Percentiles rank a stretch among this genome's conserved stretches.
These are phyloP conservation scores for Tyrannus savana DNA, from an alignment of 2,113 vertebrate species.

Conservation along the genomic window DNA sequence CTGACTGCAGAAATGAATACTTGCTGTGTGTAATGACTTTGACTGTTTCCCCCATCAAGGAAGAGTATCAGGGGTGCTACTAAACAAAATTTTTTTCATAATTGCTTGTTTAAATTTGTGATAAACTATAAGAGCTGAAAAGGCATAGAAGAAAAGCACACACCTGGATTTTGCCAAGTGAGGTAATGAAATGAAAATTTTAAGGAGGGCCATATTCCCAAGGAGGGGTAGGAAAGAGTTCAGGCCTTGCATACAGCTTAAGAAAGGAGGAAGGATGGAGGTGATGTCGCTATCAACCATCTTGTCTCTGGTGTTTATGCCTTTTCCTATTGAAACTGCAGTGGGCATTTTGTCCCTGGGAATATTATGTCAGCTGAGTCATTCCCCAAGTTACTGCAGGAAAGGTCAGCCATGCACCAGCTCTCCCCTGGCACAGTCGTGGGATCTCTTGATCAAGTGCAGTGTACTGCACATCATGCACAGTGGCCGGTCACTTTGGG, in stretches of 20 bases:
- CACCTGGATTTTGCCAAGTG: neutral
- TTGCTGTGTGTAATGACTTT: neutral
- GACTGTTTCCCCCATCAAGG: neutral
- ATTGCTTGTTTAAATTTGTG: neutral
- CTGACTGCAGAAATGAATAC: neutral
- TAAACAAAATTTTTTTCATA: neutral
- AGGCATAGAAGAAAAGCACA: neutral
- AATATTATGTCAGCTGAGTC: slow-evolving; percentile 42
- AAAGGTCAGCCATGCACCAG: neutral
- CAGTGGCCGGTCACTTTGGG: neutral
- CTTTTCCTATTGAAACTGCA: neutral
- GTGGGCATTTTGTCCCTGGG: neutral
- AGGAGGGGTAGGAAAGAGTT: neutral
- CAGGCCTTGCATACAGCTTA: neutral
- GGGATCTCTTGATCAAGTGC: neutral
- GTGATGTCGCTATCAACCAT: neutral
- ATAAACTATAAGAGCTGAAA: neutral
- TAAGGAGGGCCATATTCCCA: neutral
- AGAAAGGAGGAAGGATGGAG: neutral
- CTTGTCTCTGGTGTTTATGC: neutral
- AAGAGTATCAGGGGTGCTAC: neutral
- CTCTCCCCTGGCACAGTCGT: neutral
- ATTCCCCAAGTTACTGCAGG: neutral
- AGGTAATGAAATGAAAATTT: neutral
- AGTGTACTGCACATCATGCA: neutral